These are phyloP conservation scores for Dioctria rufipes DNA, from an alignment of 2,888 invertebrate species.

Conservation along the genomic window DNA sequence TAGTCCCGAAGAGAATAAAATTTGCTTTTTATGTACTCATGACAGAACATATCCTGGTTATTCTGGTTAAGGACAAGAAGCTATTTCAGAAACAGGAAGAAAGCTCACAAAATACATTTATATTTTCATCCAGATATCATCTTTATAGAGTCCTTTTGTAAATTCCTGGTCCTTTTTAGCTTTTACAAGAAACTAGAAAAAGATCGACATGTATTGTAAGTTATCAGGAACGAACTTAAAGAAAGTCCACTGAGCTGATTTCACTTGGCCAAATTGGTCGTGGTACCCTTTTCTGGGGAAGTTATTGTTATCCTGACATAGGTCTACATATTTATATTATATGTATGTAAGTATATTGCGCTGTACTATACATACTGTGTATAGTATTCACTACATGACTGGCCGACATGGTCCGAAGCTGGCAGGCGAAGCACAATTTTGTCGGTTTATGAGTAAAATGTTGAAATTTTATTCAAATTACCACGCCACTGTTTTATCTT, in stretches of 20 bases:
- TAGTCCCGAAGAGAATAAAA: slow-evolving; percentile 39
- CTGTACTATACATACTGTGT: background rate
- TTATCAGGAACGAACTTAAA: slow-evolving; percentile 2
- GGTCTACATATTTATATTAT: background rate
- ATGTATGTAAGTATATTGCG: no score
- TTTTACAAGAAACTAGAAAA: slow-evolving; percentile 27
- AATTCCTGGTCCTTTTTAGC: slow-evolving; percentile 12
- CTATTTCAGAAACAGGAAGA: slow-evolving; percentile 16
- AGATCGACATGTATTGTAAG: slow-evolving; percentile 22
- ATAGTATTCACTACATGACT: background rate
- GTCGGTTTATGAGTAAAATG: slow-evolving; percentile 21
- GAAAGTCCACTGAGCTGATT: slow-evolving; percentile 32
- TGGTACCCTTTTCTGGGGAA: slow-evolving; percentile 1
- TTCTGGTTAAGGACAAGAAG: slow-evolving; percentile 27
- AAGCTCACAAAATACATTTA: slow-evolving; percentile 5
- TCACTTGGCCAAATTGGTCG: slow-evolving; percentile 20
- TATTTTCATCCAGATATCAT: slow-evolving; percentile 26
- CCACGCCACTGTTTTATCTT: slow-evolving; percentile 31
- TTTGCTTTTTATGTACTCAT: slow-evolving; percentile 40
- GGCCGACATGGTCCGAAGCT: slow-evolving; percentile 5
- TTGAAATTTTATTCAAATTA: slow-evolving; percentile 47
- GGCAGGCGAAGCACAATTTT: slow-evolving; percentile 1
- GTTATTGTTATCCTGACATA: background rate
- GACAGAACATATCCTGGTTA: slow-evolving; percentile 25
- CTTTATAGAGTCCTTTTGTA: slow-evolving; percentile 31